Percentiles rank a stretch among this genome's conserved stretches.
These are phyloP conservation scores for Neoaliturus tenellus DNA, from an alignment of 2,888 invertebrate genomes.

Conservation along the genomic window DNA sequence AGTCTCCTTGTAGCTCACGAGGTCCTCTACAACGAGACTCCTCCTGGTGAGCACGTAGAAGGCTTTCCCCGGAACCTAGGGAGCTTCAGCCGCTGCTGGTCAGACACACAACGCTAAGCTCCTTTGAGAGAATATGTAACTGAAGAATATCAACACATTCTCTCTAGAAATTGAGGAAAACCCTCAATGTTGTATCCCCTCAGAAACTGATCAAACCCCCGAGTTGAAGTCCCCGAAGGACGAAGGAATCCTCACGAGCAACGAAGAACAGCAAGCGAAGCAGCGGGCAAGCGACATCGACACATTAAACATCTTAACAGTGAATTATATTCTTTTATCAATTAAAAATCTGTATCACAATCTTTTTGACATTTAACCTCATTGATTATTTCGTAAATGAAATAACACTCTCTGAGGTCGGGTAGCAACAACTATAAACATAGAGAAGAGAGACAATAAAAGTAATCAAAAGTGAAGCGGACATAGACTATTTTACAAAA, in stretches of 20 bases:
- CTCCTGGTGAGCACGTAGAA: neutral
- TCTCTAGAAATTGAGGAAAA: neutral
- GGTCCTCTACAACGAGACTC: neutral
- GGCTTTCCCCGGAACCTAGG: neutral
- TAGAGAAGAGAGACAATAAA: conserved; percentile 57
- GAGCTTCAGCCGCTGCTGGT: too few species aligned
- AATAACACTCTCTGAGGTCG: conserved; percentile 52
- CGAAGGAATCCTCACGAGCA: neutral
- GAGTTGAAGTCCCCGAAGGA: neutral
- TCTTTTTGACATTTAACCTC: conserved; percentile 65
- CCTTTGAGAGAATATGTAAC: too few species aligned
- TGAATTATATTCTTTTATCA: conserved; percentile 60
- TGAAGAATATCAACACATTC: too few species aligned
- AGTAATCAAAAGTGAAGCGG: conserved; percentile 18
- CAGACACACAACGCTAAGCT: too few species aligned
- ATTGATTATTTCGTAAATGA: conserved; percentile 57
- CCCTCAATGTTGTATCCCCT: neutral
- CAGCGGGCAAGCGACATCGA: conserved; percentile 30
- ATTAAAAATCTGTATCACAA: conserved; percentile 66
- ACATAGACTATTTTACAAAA: conserved; percentile 52
- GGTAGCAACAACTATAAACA: conserved; percentile 56
- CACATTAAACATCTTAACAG: conserved; percentile 55
- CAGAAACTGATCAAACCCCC: neutral
- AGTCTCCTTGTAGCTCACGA: neutral
- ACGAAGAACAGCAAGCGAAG: conserved; percentile 40